Evolutionary conservation across 2,797 vertebrate species (phyloP), one percentile per base, ranked within the genome.

Genomic region (Apodemus agrarius): DNA sequence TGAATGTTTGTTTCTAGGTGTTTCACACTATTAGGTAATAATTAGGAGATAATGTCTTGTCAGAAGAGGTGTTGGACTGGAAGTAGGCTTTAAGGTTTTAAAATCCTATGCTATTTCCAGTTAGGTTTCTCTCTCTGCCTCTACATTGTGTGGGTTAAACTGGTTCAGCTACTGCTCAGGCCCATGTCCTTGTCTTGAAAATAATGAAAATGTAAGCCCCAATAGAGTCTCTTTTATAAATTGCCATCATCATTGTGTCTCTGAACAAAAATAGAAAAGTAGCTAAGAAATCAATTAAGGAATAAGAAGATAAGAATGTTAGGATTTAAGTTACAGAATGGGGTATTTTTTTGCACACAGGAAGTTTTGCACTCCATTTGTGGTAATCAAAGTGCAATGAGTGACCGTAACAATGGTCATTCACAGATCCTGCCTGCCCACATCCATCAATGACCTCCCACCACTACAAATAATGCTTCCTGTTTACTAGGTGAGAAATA

Each of bases 391-490:
- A 61, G 24, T 49, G 29, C 7, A 46, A 46, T 72, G 12, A 3
- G 1, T 82, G 31, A 90, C 24, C 75, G 89, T 83, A 37, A 63
- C 21, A 84, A 24, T 43, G 9, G 46, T 24, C 31, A 29, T 46
- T 91, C 86, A 63, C 26, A 12, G 26, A 6, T 9, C 24, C 65
- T 63, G 43, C 88, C 78, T 88, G 4, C n/a, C 54, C 17, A 29
- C 8, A 54, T 6, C 46, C 31, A 14, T 95, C 65, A 63, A 61
- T 37, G 76, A 76, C 46, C 89, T 14, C 74, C 59, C 82, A 34
- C 6, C 46, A 91, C 63, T 87, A 85, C 90, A 91, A 89, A 93
- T 65, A 95, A 19, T 59, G 13, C 6, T 74, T 85, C 94, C 52
- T 95, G 26, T 83, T 87, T 74, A 74, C 17, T 72, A 5, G 65